Evolutionary conservation across 2,888 invertebrate species (phyloP).

Genomic region (Trimorus sp.): DNA sequence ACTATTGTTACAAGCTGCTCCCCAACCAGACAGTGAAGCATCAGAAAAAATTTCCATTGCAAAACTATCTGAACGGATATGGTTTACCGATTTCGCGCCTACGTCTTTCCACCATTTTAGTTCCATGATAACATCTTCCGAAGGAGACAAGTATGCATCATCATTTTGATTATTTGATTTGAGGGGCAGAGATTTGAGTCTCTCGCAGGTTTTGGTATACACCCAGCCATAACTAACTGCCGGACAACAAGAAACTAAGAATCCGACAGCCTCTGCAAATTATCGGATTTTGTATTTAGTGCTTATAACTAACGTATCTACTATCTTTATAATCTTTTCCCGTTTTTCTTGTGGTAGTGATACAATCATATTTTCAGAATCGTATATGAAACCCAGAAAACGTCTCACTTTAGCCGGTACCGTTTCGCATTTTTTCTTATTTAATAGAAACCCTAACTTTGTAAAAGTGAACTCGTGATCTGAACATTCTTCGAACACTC

Average conservation of each 20-base stretch:
- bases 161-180: slow-evolving; percentile 10
- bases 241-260: slow-evolving; percentile 35
- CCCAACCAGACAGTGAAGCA: slow-evolving; percentile 44
- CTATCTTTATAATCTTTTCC: neutral
- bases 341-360: slow-evolving; percentile 30
- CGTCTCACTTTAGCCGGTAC: slow-evolving; percentile 85
- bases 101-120: slow-evolving; percentile 20
- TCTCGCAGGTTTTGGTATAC: slow-evolving; percentile 33
- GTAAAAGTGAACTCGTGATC: neutral
- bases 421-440: slow-evolving; percentile 45
- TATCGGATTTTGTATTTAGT: slow-evolving; percentile 20
- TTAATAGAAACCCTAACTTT: slow-evolving; percentile 41
- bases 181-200: slow-evolving; percentile 9
- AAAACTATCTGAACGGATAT: neutral
- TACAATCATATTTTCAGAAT: slow-evolving; percentile 4
- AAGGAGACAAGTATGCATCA: neutral
- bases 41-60: slow-evolving; percentile 32
- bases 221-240: slow-evolving; percentile 41
- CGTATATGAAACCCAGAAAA: slow-evolving; percentile 25
- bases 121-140: neutral
- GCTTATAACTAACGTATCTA: neutral
- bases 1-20: slow-evolving; percentile 24
- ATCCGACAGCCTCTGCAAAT: slow-evolving; percentile 35
- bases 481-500: slow-evolving; percentile 31
- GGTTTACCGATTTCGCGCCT: neutral